Conservation (phyloP, 2,888 invertebrate genomes). For the Psylliodes chrysocephalus region DNA sequence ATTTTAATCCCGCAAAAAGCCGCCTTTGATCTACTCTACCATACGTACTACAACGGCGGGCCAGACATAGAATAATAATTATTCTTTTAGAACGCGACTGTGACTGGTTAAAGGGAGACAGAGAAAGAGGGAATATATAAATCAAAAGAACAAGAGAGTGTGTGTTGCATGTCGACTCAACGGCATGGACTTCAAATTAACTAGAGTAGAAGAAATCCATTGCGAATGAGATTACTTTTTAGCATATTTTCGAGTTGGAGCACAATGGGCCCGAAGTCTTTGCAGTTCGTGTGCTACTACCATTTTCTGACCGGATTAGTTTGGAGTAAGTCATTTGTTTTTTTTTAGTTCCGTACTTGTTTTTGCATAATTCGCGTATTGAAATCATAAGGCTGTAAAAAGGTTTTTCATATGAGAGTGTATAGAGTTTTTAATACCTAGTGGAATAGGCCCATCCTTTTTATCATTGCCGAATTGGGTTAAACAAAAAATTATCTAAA, state of each 20-base stretch:
- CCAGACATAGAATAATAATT: constrained; percentile 32
- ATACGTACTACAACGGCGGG: constrained; percentile 32
- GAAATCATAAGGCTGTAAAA: background rate
- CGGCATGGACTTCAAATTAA: constrained; percentile 30
- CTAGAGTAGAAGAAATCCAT: constrained; percentile 13
- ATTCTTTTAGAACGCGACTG: constrained; percentile 31
- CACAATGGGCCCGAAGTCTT: constrained; percentile 27
- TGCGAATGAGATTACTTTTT: constrained; percentile 26
- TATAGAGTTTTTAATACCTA: too few species aligned
- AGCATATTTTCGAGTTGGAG: constrained; percentile 15
- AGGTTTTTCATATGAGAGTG: background rate
- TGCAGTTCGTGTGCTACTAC: constrained; percentile 29
- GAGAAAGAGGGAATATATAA: constrained; percentile 9
- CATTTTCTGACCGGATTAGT: constrained; percentile 31
- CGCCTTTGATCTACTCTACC: constrained; percentile 30
- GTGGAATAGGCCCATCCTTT: too few species aligned
- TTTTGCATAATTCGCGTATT: too few species aligned
- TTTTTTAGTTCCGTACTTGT: background rate
- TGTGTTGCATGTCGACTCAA: constrained; percentile 19
- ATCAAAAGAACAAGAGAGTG: constrained; percentile 30
- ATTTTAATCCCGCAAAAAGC: constrained; percentile 32
- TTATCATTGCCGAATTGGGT: too few species aligned
- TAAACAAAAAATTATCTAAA: too few species aligned
- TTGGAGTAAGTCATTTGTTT: constrained; percentile 26
- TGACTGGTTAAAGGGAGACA: constrained; percentile 13